Evolutionary conservation across 2,113 vertebrate species (phyloP).

Genomic region (Chaenocephalus aceratus): DNA sequence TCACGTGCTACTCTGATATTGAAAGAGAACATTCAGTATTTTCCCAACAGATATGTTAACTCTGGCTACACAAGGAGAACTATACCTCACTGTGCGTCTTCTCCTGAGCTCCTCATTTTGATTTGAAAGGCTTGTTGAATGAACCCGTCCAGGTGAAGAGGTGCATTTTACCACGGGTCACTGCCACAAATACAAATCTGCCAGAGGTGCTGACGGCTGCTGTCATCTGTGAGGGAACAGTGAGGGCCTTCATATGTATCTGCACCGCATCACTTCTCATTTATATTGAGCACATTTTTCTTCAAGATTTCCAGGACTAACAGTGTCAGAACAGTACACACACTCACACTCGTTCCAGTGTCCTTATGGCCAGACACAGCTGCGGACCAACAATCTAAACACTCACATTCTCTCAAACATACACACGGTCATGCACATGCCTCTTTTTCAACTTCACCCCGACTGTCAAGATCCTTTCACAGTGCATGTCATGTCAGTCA

Average conservation of each 20-base stretch:
- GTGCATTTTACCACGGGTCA: slow-evolving; percentile 41
- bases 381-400: slow-evolving; percentile 72
- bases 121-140: slow-evolving; percentile 66
- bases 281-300: slow-evolving; percentile 29
- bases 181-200: slow-evolving; percentile 58
- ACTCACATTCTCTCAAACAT: slow-evolving; percentile 64
- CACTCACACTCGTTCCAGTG: slow-evolving; percentile 32
- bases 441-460: slow-evolving; percentile 51
- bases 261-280: slow-evolving; percentile 70
- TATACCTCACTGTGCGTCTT: slow-evolving; percentile 9
- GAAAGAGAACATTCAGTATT: no score
- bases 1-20: no score
- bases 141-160: slow-evolving; percentile 61
- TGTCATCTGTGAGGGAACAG: slow-evolving; percentile 79
- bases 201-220: slow-evolving; percentile 71
- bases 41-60: neutral
- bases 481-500: slow-evolving; percentile 65
- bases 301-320: neutral
- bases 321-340: neutral
- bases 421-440: slow-evolving; percentile 62
- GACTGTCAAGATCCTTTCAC: slow-evolving; percentile 63
- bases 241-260: slow-evolving; percentile 71
- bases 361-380: slow-evolving; percentile 69
- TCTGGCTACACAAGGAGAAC: neutral
- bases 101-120: slow-evolving; percentile 21